phyloP scores from a whole-genome alignment of 1,140 invertebrate genomes.

The Panagrolaimus sp. region DNA sequence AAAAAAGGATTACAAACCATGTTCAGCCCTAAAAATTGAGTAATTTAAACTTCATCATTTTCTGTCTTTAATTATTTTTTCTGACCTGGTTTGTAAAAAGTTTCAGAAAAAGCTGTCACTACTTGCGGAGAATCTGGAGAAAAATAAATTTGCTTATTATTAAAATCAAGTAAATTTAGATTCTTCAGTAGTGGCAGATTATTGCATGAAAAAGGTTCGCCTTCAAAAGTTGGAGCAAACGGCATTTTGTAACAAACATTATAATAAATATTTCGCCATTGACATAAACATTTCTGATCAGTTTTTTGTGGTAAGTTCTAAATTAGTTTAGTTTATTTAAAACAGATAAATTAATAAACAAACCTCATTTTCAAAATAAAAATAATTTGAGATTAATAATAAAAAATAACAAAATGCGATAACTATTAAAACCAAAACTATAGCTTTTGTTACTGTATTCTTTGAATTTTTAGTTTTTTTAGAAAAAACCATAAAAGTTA shows the following conservation, averaged over 20 bases:
- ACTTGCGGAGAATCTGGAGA: background rate
- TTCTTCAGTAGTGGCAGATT: background rate
- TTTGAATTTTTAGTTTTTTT: no score
- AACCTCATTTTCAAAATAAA: no score
- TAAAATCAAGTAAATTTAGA: background rate
- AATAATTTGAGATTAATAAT: no score
- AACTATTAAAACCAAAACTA: no score
- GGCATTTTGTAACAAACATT: constrained; percentile 3
- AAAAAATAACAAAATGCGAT: no score
- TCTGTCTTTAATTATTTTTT: no score
- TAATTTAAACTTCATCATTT: no score
- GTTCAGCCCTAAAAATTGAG: background rate
- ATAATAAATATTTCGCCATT: background rate
- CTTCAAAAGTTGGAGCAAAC: background rate
- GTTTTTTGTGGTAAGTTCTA: no score
- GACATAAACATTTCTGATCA: constrained; percentile 2
- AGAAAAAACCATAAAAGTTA: no score
- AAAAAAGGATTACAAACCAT: background rate
- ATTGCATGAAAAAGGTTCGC: constrained; percentile 3
- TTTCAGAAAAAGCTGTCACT: background rate
- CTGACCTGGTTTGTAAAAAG: background rate
- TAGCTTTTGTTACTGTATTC: no score
- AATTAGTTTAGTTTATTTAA: no score
- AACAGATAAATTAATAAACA: no score
- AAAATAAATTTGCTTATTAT: background rate